Conservation (phyloP, 2,888 invertebrate species). For the Ferrisia virgata region DNA sequence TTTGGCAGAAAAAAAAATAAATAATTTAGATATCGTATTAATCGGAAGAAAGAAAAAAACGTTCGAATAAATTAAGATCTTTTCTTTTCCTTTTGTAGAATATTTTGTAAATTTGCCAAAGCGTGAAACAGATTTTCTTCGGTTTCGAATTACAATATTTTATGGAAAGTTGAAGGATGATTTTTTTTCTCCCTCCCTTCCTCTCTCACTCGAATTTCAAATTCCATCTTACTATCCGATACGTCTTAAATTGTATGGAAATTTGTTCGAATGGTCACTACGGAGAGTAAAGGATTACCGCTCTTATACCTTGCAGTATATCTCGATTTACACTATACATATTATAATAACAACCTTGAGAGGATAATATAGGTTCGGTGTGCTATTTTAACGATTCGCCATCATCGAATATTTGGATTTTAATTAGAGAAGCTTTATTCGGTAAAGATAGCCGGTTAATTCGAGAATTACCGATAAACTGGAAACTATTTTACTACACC, state of each 20-base stretch:
- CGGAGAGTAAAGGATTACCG: not conserved
- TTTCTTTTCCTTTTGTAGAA: too few relatives aligned
- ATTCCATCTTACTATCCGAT: not conserved
- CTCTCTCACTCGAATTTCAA: not conserved
- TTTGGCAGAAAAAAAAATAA: not conserved
- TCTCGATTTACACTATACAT: too few relatives aligned
- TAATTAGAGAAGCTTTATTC: conserved; percentile 26
- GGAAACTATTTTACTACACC: conserved; percentile 26
- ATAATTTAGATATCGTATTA: not conserved
- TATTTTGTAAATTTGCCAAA: conserved; percentile 16
- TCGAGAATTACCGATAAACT: conserved; percentile 9
- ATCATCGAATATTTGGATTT: conserved; percentile 23
- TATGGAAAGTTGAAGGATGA: not conserved
- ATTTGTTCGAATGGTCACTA: not conserved
- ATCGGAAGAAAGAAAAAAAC: not conserved
- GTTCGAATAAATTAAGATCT: conserved; percentile 14
- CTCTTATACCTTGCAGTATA: not conserved
- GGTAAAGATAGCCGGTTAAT: not conserved
- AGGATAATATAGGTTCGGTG: not conserved
- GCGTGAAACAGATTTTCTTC: conserved; percentile 2
- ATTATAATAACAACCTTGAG: too few relatives aligned
- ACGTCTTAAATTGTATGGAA: not conserved
- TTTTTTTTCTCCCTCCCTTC: not conserved
- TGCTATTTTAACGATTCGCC: conserved; percentile 13
- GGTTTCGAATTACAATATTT: conserved; percentile 1